Conservation (phyloP, 2,797 vertebrate species). For the Spheniscus humboldti region DNA sequence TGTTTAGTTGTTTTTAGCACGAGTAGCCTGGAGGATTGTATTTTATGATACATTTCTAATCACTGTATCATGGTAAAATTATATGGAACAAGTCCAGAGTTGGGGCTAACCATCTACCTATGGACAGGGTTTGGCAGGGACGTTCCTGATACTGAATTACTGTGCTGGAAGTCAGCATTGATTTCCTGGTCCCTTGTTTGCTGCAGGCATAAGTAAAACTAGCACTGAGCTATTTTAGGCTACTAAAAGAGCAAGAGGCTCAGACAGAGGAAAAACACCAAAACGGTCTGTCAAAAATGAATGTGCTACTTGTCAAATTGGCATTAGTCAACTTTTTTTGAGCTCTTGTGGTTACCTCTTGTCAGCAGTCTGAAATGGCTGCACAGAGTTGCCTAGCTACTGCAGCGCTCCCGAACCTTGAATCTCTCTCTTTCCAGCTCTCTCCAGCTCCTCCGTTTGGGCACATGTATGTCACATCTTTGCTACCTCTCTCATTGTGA, state of each 20-base stretch:
- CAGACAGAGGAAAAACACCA: not conserved
- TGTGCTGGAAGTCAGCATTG: not conserved
- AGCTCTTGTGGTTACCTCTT: not conserved
- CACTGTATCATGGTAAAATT: not conserved
- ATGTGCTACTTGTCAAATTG: not conserved
- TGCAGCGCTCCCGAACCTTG: not conserved
- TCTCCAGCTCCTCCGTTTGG: not conserved
- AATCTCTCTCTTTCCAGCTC: not conserved
- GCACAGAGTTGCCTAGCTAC: not conserved
- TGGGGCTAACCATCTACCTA: not conserved
- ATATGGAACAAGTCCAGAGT: not conserved
- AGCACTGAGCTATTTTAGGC: not conserved
- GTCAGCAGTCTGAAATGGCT: not conserved
- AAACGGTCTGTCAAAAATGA: not conserved
- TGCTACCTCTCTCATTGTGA: rapidly evolving
- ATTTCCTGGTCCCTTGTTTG: not conserved
- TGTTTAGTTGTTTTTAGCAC: not conserved
- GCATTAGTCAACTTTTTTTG: not conserved
- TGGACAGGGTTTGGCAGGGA: not conserved
- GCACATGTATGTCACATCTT: not conserved
- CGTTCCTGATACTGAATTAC: not conserved
- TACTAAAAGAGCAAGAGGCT: not conserved
- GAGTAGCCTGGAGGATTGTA: not conserved
- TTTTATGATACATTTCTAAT: not conserved
- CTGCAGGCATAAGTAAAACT: not conserved